Percentiles rank a stretch among this genome's conserved stretches.
Evolutionary conservation across 2,888 invertebrate genomes (phyloP).

Genomic region (Leptopterna dolabrata): DNA sequence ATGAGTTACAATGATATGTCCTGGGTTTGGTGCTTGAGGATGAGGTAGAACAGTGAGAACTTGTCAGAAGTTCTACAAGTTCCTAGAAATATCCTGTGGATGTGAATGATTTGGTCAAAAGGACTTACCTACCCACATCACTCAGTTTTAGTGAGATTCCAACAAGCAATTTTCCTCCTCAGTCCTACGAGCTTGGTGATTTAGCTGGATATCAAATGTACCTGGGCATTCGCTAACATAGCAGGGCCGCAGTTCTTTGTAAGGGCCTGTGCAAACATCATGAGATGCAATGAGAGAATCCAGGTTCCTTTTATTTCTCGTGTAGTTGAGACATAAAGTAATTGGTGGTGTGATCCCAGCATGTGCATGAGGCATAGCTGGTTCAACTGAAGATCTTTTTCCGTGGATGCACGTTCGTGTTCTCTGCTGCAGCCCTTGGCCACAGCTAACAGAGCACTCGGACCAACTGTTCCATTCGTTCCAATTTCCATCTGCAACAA

Average conservation of each 20-base stretch:
- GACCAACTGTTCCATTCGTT: conserved; percentile 48
- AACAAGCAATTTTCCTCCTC: too few species aligned
- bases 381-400: neutral
- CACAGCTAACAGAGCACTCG: conserved; percentile 49
- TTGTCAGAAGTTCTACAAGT: too few species aligned
- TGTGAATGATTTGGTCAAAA: too few species aligned
- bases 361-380: neutral
- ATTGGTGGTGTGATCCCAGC: too few species aligned
- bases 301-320: conserved; percentile 8
- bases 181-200: too few species aligned
- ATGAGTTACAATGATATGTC: too few species aligned
- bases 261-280: conserved; percentile 51
- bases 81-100: too few species aligned
- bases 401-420: conserved; percentile 26
- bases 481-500: conserved; percentile 48
- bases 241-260: conserved; percentile 69
- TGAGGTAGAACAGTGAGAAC: too few species aligned
- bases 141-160: too few species aligned
- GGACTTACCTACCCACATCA: too few species aligned
- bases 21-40: too few species aligned
- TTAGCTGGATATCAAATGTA: too few species aligned
- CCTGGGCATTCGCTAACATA: conserved; percentile 66
- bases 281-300: neutral
- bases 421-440: conserved; percentile 52
- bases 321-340: neutral